Percentiles rank a stretch among this genome's conserved stretches.
Evolutionary conservation across 2,888 invertebrate species (phyloP).

Genomic region (Agapostemon virescens): DNA sequence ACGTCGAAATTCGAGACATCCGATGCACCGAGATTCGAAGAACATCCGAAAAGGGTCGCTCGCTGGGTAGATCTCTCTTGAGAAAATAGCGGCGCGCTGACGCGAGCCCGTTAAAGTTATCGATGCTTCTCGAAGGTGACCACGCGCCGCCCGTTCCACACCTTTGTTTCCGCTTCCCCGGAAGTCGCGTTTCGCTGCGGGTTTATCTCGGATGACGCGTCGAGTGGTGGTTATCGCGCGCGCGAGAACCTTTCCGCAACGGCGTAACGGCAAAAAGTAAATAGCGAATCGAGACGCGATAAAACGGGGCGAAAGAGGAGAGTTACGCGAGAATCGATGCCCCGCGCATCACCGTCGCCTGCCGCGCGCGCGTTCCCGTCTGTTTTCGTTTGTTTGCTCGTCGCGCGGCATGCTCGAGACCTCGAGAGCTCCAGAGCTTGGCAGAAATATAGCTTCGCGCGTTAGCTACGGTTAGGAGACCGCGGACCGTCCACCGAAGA

Average conservation of each 20-base stretch:
- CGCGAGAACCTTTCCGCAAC: background rate
- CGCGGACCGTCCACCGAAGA: conserved; percentile 26
- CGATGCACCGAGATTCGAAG: no score
- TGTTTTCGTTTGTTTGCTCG: background rate
- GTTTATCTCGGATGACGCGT: background rate
- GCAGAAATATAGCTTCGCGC: background rate
- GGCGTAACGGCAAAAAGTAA: background rate
- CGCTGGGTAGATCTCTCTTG: no score
- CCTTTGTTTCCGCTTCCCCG: background rate
- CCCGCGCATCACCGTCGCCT: background rate
- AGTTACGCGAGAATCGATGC: background rate
- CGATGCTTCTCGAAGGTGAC: background rate
- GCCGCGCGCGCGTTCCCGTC: background rate
- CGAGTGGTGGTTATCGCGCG: background rate
- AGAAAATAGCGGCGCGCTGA: no score
- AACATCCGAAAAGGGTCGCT: no score
- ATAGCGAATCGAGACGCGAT: conserved; percentile 11
- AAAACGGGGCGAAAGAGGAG: background rate
- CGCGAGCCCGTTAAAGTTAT: background rate
- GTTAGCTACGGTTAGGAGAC: background rate
- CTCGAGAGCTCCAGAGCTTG: background rate
- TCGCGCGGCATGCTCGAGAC: background rate
- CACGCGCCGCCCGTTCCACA: background rate
- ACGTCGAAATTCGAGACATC: no score
- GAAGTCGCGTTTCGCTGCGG: background rate